Evolutionary conservation across 2,797 vertebrate species (phyloP).

Genomic region (Lophius americanus): DNA sequence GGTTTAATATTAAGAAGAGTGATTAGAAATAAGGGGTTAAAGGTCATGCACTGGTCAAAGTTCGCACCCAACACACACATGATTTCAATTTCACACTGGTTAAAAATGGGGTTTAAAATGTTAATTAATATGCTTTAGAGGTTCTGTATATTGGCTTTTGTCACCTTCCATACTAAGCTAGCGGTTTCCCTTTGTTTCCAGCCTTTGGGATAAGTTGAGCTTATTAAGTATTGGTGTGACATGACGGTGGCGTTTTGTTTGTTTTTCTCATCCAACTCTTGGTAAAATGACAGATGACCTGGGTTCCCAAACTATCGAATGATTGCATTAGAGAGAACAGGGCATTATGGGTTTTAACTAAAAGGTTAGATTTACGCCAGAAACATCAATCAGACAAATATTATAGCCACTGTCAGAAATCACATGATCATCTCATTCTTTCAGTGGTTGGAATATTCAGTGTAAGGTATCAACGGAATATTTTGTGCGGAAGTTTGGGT

Average conservation of each 20-base stretch:
- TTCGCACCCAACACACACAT: no score
- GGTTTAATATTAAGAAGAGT: no score
- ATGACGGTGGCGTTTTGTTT: neutral
- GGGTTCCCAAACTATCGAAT: neutral
- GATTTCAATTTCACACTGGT: no score
- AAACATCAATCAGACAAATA: no score
- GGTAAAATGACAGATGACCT: no score
- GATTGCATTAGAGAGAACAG: neutral
- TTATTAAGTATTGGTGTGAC: neutral
- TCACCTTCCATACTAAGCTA: neutral
- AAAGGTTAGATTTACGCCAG: neutral
- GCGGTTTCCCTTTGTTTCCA: neutral
- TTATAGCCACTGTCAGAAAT: no score
- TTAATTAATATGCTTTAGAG: neutral
- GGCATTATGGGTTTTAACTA: neutral
- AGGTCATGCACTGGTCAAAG: no score
- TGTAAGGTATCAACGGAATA: no score
- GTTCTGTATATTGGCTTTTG: neutral
- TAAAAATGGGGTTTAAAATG: neutral
- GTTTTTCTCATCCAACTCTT: neutral
- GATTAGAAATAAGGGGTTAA: no score
- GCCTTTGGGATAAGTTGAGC: constrained; percentile 7
- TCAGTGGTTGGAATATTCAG: no score
- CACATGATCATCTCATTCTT: no score
- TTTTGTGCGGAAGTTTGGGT: no score